Evolutionary conservation across 2,113 vertebrate species (phyloP).

Genomic region (Tapirus terrestris): DNA sequence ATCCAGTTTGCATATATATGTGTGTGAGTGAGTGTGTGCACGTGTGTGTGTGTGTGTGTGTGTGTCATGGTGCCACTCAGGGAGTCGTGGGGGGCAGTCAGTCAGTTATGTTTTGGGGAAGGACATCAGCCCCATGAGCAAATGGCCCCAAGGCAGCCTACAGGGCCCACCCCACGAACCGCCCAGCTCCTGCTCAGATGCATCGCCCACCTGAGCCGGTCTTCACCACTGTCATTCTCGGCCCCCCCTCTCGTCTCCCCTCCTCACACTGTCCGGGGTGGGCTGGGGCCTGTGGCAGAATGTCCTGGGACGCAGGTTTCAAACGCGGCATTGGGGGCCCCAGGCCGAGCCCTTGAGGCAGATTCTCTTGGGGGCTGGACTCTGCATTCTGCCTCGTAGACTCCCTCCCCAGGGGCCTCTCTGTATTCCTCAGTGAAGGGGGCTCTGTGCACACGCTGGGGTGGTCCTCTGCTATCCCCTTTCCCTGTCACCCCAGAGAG

Average conservation of each 20-base stretch:
- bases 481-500: not conserved
- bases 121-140: not conserved
- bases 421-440: accelerated
- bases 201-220: not conserved
- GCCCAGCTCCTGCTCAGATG: accelerated
- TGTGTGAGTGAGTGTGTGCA: not conserved
- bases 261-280: not conserved
- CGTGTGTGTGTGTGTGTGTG: accelerated
- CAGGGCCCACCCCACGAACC: not conserved
- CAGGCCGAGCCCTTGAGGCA: not conserved
- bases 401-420: too few relatives aligned
- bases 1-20: not conserved
- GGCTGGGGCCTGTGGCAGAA: not conserved
- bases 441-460: not conserved
- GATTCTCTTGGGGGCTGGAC: too few relatives aligned
- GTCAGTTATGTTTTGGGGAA: not conserved
- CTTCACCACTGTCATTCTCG: accelerated
- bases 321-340: not conserved
- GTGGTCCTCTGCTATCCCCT: not conserved
- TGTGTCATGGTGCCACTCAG: too few relatives aligned
- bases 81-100: not conserved
- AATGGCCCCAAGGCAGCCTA: not conserved
- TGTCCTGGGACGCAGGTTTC: not conserved
- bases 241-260: accelerated
- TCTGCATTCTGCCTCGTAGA: not conserved